These are phyloP conservation scores for Drosophila serrata DNA, from an alignment of 1,140 invertebrate species.

Conservation along the genomic window DNA sequence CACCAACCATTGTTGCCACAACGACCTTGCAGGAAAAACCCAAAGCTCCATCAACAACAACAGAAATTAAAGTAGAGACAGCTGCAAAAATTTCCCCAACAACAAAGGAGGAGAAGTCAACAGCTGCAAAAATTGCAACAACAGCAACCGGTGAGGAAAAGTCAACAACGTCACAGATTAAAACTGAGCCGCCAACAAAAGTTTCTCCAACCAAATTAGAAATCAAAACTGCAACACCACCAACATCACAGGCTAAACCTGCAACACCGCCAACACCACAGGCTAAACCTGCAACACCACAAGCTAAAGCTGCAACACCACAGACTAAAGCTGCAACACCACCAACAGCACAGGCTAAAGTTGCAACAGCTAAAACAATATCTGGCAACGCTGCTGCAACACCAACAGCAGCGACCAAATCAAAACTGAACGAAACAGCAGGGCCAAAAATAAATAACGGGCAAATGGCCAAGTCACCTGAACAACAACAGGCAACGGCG, in stretches of 20 bases:
- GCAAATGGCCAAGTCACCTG: constrained; percentile 85
- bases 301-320: constrained; percentile 1
- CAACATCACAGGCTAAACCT: background rate
- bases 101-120: constrained; percentile 15
- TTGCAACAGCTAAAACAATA: constrained; percentile 27
- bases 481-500: constrained; percentile 75
- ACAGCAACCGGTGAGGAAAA: constrained; percentile 3
- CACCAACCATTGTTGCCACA: background rate
- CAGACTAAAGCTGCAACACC: background rate
- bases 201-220: constrained; percentile 12
- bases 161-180: background rate
- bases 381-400: constrained; percentile 55
- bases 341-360: background rate
- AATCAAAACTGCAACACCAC: background rate
- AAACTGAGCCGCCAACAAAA: background rate
- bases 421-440: constrained; percentile 56
- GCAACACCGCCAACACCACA: background rate
- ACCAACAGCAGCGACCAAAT: constrained; percentile 47
- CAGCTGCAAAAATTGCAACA: constrained; percentile 8
- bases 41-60: constrained; percentile 2
- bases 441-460: constrained; percentile 83
- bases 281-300: constrained; percentile 2
- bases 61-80: background rate
- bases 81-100: constrained; percentile 1
- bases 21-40: background rate